Base-by-base conservation (phyloP, 2,888 invertebrate genomes). In the Criorhina ranunculi region DNA sequence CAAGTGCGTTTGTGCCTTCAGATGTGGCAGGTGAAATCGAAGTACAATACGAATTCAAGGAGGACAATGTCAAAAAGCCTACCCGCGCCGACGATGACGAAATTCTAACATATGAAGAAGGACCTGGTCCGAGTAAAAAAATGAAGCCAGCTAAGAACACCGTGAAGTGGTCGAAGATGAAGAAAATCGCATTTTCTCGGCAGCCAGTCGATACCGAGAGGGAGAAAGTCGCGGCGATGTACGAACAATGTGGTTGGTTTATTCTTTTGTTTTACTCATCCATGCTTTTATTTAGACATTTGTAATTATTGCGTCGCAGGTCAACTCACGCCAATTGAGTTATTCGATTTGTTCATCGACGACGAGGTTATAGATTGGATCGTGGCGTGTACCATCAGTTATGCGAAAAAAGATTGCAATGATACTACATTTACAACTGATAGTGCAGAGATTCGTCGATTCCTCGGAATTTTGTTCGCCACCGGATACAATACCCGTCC, bases 331-430 rank as follows among this genome's bases (percentile, higher is more conserved):
- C 15, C 15, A 15, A 15, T 42, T 1, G 15, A 42, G 15, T 15
- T 42, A 42, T 42, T 42, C 12, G 5, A 42, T 42, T 42, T 42
- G 5, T 42, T 42, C 42, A 42, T 42, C 15, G 42, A 42, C 15
- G 42, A 42, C 42, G 15, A 42, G 42, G 15, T 15, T 15, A 15
- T 42, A 15, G 42, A 42, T 15, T 42, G 42, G 42, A 42, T 42
- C 5, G 12, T 42, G 1, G 42, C 42, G 15, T 42, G 42, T 42
- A 15, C 15, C 42, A 15, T 15, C 15, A 15, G 15, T 15, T 42
- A 42, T 15, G 15, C 42, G 15, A 15, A 5, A 15, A 42, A 15
- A 15, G 42, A 42, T 42, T 42, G 42, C 5, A 42, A 15, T 15
- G 15, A 42, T 42, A 15, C 42, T 15, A 42, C 15, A 42, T 42